Evolutionary conservation across 2,797 vertebrate genomes (phyloP).

Genomic region (Gallinago stenura): DNA sequence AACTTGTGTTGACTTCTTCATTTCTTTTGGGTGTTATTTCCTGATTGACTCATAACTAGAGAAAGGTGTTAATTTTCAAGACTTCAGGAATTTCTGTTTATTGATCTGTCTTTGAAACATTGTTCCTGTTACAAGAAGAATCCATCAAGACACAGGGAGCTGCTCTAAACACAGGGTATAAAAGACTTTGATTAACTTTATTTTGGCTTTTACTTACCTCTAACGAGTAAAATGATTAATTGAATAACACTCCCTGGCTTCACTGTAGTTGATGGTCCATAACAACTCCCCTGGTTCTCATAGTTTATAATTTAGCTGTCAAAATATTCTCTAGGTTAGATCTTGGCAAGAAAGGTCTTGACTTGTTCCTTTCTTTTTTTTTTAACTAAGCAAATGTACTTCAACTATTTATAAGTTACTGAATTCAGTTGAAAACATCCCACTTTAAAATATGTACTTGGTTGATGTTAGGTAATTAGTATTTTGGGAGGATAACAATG

Average conservation of each 20-base stretch:
- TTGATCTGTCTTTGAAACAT: slow-evolving; percentile 61
- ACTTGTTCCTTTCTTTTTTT: not conserved
- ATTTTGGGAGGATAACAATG: not conserved
- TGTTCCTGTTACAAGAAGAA: slow-evolving; percentile 43
- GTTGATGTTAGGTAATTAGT: not conserved
- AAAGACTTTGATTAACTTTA: slow-evolving; percentile 75
- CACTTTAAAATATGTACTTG: not conserved
- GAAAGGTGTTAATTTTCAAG: slow-evolving; percentile 71
- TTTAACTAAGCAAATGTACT: not conserved
- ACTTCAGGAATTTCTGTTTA: slow-evolving; percentile 59
- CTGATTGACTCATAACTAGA: slow-evolving; percentile 40
- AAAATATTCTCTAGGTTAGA: slow-evolving; percentile 69
- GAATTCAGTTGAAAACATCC: not conserved
- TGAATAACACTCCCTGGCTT: slow-evolving; percentile 50
- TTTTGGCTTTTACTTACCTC: slow-evolving; percentile 70
- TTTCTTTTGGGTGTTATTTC: slow-evolving; percentile 46
- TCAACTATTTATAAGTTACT: slow-evolving; percentile 30
- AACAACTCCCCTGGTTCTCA: slow-evolving; percentile 61
- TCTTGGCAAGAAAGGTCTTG: slow-evolving; percentile 59
- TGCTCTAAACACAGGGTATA: slow-evolving; percentile 23
- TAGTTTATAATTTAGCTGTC: slow-evolving; percentile 71
- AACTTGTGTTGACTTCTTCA: slow-evolving; percentile 69
- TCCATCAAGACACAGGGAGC: slow-evolving; percentile 43
- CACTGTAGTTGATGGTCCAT: slow-evolving; percentile 60
- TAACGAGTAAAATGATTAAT: slow-evolving; percentile 71